Conservation (phyloP, 1,140 invertebrate species). For the Pteromalus puparum region DNA sequence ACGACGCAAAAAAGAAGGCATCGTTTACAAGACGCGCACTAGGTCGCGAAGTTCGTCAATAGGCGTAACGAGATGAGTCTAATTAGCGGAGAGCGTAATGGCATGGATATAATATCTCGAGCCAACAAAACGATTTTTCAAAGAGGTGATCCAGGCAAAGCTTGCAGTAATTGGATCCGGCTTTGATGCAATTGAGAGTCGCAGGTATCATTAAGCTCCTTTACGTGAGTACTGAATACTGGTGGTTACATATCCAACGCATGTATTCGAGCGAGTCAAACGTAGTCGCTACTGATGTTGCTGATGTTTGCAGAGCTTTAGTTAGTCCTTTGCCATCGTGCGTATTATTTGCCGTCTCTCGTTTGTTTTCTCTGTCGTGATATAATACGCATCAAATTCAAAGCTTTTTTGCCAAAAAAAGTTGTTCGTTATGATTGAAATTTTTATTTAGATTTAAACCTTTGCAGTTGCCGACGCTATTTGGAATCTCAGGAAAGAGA, state of each 20-base stretch:
- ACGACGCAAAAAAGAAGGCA: background rate
- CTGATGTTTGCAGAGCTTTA: background rate
- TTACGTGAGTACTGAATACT: background rate
- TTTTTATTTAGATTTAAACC: too few relatives aligned
- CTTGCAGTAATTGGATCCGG: conserved; percentile 10
- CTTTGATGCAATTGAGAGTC: background rate
- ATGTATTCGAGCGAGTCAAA: background rate
- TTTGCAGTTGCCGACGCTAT: too few relatives aligned
- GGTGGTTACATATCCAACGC: background rate
- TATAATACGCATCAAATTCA: too few relatives aligned
- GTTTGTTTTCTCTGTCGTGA: too few relatives aligned
- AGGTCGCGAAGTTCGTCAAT: background rate
- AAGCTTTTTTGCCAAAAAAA: too few relatives aligned
- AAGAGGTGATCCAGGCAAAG: background rate
- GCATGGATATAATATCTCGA: background rate
- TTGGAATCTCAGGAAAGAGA: too few relatives aligned
- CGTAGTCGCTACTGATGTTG: background rate
- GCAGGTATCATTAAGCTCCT: conserved; percentile 11
- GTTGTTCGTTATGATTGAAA: too few relatives aligned
- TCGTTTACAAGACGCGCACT: background rate
- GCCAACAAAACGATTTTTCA: background rate
- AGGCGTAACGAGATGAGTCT: background rate
- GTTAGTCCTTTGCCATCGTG: background rate
- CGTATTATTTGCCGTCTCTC: too few relatives aligned
- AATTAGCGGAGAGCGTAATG: background rate